phyloP scores from a whole-genome alignment of 2,113 vertebrate genomes.

The Brachyhypopomus occidentalis region DNA sequence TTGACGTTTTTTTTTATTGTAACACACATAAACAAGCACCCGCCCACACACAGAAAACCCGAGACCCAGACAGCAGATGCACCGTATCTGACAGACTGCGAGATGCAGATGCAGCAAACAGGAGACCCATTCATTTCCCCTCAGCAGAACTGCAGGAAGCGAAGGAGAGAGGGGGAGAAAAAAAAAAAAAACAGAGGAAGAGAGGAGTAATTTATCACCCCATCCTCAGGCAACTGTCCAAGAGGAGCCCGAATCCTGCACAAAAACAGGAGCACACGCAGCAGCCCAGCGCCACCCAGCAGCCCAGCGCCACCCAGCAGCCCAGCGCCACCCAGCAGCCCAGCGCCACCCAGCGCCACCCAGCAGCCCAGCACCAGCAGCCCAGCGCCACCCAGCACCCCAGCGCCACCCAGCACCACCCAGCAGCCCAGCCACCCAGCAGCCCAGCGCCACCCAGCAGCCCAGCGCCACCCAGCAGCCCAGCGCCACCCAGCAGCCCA shows the following conservation, averaged over 20 bases:
- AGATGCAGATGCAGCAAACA: slow-evolving; percentile 69
- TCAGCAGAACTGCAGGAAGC: slow-evolving; percentile 58
- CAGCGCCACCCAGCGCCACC: no score
- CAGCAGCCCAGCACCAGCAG: slow-evolving; percentile 6
- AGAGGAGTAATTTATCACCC: slow-evolving; percentile 47
- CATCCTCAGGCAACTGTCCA: slow-evolving; percentile 46
- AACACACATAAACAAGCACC: slow-evolving; percentile 32
- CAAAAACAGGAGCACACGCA: background rate
- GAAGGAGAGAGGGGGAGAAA: slow-evolving; percentile 29
- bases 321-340: slow-evolving; percentile 6
- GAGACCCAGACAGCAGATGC: slow-evolving; percentile 54
- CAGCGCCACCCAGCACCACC: no score
- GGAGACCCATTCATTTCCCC: slow-evolving; percentile 66
- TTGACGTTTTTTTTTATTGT: slow-evolving; percentile 25
- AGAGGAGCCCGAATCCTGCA: slow-evolving; percentile 34
- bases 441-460: slow-evolving; percentile 12
- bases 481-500: slow-evolving; percentile 12
- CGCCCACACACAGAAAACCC: slow-evolving; percentile 30
- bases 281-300: slow-evolving; percentile 3
- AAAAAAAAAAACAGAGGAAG: slow-evolving; percentile 32
- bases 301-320: slow-evolving; percentile 12
- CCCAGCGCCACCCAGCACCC: no score
- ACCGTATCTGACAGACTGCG: slow-evolving; percentile 63
- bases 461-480: slow-evolving; percentile 6
- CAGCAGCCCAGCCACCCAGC: slow-evolving; percentile 7